Base-by-base conservation (phyloP, 2,113 vertebrate species). In the Theropithecus gelada region DNA sequence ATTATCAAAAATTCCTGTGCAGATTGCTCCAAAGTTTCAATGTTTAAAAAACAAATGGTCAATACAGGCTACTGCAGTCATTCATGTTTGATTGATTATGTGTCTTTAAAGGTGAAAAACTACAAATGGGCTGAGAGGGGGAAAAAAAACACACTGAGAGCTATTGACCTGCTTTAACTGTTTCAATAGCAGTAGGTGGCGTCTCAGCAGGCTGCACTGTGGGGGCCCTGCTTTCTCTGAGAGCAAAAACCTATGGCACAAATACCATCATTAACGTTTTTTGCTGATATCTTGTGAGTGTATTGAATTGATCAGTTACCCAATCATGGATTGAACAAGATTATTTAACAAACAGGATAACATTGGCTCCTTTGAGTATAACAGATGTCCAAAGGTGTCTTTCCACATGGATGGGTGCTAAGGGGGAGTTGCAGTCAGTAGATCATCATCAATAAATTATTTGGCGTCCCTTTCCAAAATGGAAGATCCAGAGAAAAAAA, bases 91-190 rank as follows among this genome's bases (percentile, higher is more conserved):
- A 97, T 97, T 91, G 97, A 97, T 93, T 90, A 87, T 70, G 23
- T 88, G 94, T 90, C 96, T 94, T n/a, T 64, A 93, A 95, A 95
- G 83, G 96, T 97, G 93, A 97, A 95, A 93, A 97, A 84, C 85
- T 92, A 96, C 78, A 97, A 97, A 96, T 76, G 87, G 70, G 45
- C 94, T 94, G 93, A 81, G 87, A 93, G 91, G 93, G 50, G 93
- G 45, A 93, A 90, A 88, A 61, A 14, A 45, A 22, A 73, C 59
- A 38, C 40, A 9, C 6, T 23, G 96, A 93, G 94, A 90, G 43
- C 88, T 75, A 89, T 80, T 30, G 88, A 94, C 90, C 83, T 78
- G 22, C 40, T 17, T 64, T 27, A 89, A 55, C 61, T 73, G 78
- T 68, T 72, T 72, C 45, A 25, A 35, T 32, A 72, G 57, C 57